Percentiles rank a stretch among this genome's conserved stretches.
These are phyloP conservation scores for Platypus cylindrus DNA, from an alignment of 2,888 invertebrate species.

Conservation along the genomic window DNA sequence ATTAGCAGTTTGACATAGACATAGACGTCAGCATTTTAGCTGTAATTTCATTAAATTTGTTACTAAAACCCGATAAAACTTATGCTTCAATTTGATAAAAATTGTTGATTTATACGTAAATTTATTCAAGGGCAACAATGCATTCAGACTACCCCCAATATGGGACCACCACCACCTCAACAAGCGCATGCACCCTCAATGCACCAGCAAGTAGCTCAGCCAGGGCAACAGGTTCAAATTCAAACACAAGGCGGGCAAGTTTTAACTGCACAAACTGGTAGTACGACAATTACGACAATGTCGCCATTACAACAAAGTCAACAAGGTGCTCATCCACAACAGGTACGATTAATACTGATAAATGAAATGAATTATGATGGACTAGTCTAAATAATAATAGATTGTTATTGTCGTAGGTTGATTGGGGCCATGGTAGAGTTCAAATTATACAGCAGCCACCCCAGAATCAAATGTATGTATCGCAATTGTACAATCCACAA, in stretches of 20 bases:
- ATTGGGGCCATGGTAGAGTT: conserved; percentile 60
- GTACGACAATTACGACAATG: conserved; percentile 60
- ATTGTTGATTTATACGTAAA: background rate
- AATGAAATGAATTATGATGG: background rate
- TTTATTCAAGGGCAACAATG: conserved; percentile 26
- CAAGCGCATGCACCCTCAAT: conserved; percentile 37
- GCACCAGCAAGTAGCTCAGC: conserved; percentile 37
- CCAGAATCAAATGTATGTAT: conserved; percentile 62
- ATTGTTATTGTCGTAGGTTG: conserved; percentile 30
- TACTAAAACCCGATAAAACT: no score
- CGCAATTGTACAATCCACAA: conserved; percentile 69
- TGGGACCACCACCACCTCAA: conserved; percentile 28
- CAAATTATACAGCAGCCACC: conserved; percentile 76
- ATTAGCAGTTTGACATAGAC: no score
- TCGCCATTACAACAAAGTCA: conserved; percentile 59
- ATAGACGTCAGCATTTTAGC: no score
- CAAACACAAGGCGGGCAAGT: conserved; percentile 24
- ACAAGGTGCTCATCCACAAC: conserved; percentile 40
- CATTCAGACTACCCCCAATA: conserved; percentile 29
- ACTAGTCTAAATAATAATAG: background rate
- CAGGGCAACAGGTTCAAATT: conserved; percentile 16
- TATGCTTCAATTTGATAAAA: no score
- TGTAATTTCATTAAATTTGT: no score
- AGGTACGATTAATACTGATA: conserved; percentile 24
- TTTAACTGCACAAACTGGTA: conserved; percentile 31